A percentile compares a stretch with the other conserved stretches of the same genome.
phyloP scores from a whole-genome alignment of 2,113 vertebrate species.

The Arothron firmamentum region DNA sequence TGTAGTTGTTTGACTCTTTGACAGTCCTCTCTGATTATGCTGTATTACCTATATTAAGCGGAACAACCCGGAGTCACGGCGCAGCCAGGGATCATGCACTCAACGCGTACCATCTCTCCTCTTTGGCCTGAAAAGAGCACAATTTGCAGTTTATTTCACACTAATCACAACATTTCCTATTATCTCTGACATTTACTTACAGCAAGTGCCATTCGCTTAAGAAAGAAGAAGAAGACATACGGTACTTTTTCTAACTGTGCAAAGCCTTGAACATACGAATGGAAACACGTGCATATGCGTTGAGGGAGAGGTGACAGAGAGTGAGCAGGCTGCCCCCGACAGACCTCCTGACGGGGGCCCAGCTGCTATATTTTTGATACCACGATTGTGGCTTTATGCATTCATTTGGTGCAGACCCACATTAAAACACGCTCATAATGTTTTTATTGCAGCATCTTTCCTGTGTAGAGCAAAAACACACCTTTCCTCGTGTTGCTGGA shows the following conservation, averaged over 20 bases:
- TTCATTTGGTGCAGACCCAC: not conserved
- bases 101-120: not conserved
- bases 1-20: constrained; percentile 58
- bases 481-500: constrained; percentile 19
- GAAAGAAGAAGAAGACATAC: no score
- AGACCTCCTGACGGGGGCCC: no score
- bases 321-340: no score
- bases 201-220: no score
- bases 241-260: no score
- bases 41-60: constrained; percentile 18
- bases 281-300: constrained; percentile 13
- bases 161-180: no score
- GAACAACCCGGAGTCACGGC: constrained; percentile 20
- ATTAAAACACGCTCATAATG: constrained; percentile 5
- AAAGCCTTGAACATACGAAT: not conserved
- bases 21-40: constrained; percentile 56
- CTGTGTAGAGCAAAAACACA: constrained; percentile 42
- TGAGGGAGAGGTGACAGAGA: no score
- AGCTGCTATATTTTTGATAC: no score
- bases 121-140: no score
- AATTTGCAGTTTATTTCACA: no score
- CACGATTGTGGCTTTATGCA: no score
- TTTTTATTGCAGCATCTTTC: constrained; percentile 6
- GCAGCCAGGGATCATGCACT: constrained; percentile 4
- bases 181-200: no score